Conservation (phyloP, 2,797 vertebrate genomes). For the Lates japonicus region DNA sequence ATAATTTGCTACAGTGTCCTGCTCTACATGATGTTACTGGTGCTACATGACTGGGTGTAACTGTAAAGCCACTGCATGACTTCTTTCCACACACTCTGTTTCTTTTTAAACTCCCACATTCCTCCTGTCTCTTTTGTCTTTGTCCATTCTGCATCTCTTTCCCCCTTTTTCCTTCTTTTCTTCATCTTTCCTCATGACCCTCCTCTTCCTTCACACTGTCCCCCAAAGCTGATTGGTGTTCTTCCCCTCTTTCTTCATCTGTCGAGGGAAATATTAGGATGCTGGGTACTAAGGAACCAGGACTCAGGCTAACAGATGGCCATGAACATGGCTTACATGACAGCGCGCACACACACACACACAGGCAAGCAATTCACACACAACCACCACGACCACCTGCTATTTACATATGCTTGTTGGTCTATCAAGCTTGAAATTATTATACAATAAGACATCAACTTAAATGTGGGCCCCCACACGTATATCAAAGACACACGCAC, state of each 20-base stretch:
- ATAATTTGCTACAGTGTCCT: background rate
- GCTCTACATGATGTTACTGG: background rate
- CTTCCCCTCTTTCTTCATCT: slow-evolving; percentile 7
- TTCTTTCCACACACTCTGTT: background rate
- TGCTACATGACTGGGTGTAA: background rate
- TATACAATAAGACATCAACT: slow-evolving; percentile 43
- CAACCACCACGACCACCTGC: slow-evolving; percentile 67
- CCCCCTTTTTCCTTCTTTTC: background rate
- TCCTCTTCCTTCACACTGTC: slow-evolving; percentile 16
- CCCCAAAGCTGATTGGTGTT: slow-evolving; percentile 1
- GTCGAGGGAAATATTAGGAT: slow-evolving; percentile 15
- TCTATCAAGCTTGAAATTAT: slow-evolving; percentile 45
- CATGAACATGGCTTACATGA: slow-evolving; percentile 72
- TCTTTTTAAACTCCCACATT: slow-evolving; percentile 10
- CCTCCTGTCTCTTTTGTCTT: background rate
- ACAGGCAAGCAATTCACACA: slow-evolving; percentile 30
- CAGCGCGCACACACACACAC: slow-evolving; percentile 44
- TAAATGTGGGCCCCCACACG: slow-evolving; percentile 9
- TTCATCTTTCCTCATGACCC: background rate
- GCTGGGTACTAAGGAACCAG: slow-evolving; percentile 48
- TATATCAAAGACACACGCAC: background rate
- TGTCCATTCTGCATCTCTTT: background rate
- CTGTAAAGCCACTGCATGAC: slow-evolving; percentile 3
- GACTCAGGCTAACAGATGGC: slow-evolving; percentile 82
- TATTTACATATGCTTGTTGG: slow-evolving; percentile 64